phyloP scores from a whole-genome alignment of 2,888 invertebrate species.

The Dicranocentrus wangi region DNA sequence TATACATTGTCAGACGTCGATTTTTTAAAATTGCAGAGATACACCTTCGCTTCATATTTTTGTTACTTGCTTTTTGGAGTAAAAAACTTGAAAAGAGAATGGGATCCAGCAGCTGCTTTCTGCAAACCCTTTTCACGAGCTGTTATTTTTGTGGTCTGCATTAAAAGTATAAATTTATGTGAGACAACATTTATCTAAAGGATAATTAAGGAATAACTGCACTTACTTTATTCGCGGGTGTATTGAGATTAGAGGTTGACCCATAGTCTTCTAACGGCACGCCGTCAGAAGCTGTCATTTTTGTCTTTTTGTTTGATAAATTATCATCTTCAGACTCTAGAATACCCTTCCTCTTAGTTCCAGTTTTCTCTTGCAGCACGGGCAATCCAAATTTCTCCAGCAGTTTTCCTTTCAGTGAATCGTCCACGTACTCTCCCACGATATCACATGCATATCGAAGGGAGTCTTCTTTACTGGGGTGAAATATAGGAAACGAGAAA shows the following conservation, averaged over 20 bases:
- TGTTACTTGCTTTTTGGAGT: slow-evolving; percentile 41
- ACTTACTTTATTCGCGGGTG: slow-evolving; percentile 36
- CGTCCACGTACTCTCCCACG: slow-evolving; percentile 85
- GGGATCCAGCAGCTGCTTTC: slow-evolving; percentile 72
- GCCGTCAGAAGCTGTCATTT: slow-evolving; percentile 27
- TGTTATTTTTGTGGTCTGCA: slow-evolving; percentile 53
- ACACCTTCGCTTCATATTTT: too few relatives aligned
- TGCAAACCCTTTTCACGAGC: slow-evolving; percentile 68
- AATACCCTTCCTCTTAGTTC: slow-evolving; percentile 66
- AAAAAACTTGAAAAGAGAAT: slow-evolving; percentile 71
- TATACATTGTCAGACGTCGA: too few relatives aligned
- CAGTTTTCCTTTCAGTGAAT: slow-evolving; percentile 81
- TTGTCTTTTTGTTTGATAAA: slow-evolving; percentile 65
- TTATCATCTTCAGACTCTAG: slow-evolving; percentile 30
- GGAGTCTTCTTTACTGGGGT: slow-evolving; percentile 75
- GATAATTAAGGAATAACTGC: not conserved
- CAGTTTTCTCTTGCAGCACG: slow-evolving; percentile 74
- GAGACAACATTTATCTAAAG: not conserved
- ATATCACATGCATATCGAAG: slow-evolving; percentile 86
- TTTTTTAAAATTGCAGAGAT: too few relatives aligned
- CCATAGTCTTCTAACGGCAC: slow-evolving; percentile 72
- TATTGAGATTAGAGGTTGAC: slow-evolving; percentile 33
- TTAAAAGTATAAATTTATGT: slow-evolving; percentile 12
- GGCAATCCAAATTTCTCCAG: slow-evolving; percentile 81
- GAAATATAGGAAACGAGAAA: slow-evolving; percentile 12